Percentiles rank a stretch among this genome's conserved stretches.
These are phyloP conservation scores for Crotalus viridis DNA, from an alignment of 2,113 vertebrate genomes.

Conservation along the genomic window DNA sequence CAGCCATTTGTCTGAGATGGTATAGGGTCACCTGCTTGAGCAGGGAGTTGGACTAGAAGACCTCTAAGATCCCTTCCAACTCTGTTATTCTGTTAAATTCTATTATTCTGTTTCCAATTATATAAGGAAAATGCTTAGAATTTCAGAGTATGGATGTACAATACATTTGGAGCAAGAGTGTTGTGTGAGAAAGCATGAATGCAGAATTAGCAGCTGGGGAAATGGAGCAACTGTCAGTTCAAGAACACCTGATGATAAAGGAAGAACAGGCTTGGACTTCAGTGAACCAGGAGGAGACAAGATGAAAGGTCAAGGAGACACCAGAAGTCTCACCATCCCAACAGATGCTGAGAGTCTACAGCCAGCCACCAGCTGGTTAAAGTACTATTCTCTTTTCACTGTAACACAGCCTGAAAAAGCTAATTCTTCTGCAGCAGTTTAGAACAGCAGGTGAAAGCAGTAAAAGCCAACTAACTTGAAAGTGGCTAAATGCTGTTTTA, in stretches of 20 bases:
- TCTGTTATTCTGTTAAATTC: neutral
- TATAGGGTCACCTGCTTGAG: neutral
- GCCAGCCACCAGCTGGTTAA: neutral
- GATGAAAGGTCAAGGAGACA: neutral
- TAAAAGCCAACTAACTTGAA: neutral
- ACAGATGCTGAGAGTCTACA: neutral
- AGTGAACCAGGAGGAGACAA: neutral
- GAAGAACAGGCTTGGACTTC: neutral
- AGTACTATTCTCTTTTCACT: neutral
- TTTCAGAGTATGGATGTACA: neutral
- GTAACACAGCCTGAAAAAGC: neutral
- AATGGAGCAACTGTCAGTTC: neutral
- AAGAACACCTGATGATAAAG: neutral
- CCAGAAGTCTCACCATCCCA: neutral
- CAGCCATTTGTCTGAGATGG: neutral
- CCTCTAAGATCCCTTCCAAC: neutral
- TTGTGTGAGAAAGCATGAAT: neutral
- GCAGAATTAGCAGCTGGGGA: neutral
- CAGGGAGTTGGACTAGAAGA: neutral
- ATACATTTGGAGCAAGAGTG: neutral
- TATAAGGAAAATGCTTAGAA: neutral
- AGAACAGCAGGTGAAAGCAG: neutral
- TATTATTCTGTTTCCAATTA: neutral
- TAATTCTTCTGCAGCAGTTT: neutral
- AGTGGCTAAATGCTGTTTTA: neutral